These are phyloP conservation scores for Drosophila algonquin DNA, from an alignment of 2,888 invertebrate species.

Conservation along the genomic window DNA sequence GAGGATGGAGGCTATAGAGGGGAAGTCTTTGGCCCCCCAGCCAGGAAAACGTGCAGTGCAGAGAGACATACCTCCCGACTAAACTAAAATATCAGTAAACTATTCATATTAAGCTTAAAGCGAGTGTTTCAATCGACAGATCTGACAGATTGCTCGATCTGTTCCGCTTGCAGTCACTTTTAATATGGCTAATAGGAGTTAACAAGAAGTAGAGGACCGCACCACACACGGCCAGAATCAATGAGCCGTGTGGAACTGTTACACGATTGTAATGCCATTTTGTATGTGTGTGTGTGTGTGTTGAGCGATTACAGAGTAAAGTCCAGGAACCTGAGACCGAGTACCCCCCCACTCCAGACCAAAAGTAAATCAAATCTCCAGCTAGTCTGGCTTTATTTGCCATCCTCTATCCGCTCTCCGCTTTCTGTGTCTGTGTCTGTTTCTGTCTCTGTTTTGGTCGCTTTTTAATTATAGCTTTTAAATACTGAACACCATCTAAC, in stretches of 20 bases:
- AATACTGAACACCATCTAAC: slow-evolving; percentile 71
- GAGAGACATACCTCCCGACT: too few relatives aligned
- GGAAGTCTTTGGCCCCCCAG: slow-evolving; percentile 28
- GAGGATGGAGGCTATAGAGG: neutral
- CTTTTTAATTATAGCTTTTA: slow-evolving; percentile 79
- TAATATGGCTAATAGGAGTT: too few relatives aligned
- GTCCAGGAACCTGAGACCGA: slow-evolving; percentile 20
- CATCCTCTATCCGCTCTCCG: slow-evolving; percentile 1
- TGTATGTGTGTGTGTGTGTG: slow-evolving; percentile 52
- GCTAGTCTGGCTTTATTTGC: slow-evolving; percentile 52
- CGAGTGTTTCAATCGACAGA: too few relatives aligned
- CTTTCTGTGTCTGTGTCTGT: too few relatives aligned
- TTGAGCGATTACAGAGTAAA: slow-evolving; percentile 59
- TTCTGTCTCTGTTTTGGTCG: slow-evolving; percentile 53
- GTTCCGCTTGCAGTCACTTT: too few relatives aligned
- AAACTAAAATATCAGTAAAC: too few relatives aligned
- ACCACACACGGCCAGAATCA: neutral
- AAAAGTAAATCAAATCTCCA: slow-evolving; percentile 50
- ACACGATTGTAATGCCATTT: slow-evolving; percentile 72
- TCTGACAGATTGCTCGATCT: too few relatives aligned
- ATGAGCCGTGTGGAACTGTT: slow-evolving; percentile 52
- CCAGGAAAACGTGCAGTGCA: slow-evolving; percentile 3
- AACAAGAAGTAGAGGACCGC: too few relatives aligned
- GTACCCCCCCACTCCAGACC: slow-evolving; percentile 13
- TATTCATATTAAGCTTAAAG: too few relatives aligned